phyloP scores from a whole-genome alignment of 2,888 invertebrate species.

The Galerucella nymphaeae region DNA sequence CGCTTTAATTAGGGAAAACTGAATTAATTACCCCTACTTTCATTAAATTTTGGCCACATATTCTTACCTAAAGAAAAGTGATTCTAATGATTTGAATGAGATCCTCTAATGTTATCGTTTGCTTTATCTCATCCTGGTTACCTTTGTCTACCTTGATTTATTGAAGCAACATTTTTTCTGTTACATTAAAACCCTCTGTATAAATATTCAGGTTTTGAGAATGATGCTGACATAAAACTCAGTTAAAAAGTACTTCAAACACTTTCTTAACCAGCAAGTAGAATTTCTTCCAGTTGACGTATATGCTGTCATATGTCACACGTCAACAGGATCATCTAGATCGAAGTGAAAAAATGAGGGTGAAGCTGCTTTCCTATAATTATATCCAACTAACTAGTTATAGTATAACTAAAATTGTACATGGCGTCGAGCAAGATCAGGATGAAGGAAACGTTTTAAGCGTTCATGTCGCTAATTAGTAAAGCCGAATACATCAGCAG shows the following conservation, averaged over 20 bases:
- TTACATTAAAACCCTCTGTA: too few relatives aligned
- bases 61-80: not conserved
- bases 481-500: conserved; percentile 29
- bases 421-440: not conserved
- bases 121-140: too few relatives aligned
- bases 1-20: not conserved
- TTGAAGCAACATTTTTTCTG: too few relatives aligned
- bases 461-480: conserved; percentile 24
- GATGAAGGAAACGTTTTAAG: conserved; percentile 12
- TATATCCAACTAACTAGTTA: conserved; percentile 14
- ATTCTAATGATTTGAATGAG: not conserved
- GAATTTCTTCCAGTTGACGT: too few relatives aligned
- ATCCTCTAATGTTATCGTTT: too few relatives aligned
- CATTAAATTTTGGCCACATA: not conserved
- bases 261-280: too few relatives aligned
- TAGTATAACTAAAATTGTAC: not conserved
- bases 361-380: not conserved
- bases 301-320: too few relatives aligned
- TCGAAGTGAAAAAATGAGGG: not conserved
- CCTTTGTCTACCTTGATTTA: too few relatives aligned
- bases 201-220: not conserved
- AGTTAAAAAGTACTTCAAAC: too few relatives aligned
- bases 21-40: not conserved
- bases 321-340: too few relatives aligned
- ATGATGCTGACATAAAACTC: too few relatives aligned